Conservation (phyloP, 37 sponge, comb jelly and placozoan genomes). For the Beroe ovata region DNA sequence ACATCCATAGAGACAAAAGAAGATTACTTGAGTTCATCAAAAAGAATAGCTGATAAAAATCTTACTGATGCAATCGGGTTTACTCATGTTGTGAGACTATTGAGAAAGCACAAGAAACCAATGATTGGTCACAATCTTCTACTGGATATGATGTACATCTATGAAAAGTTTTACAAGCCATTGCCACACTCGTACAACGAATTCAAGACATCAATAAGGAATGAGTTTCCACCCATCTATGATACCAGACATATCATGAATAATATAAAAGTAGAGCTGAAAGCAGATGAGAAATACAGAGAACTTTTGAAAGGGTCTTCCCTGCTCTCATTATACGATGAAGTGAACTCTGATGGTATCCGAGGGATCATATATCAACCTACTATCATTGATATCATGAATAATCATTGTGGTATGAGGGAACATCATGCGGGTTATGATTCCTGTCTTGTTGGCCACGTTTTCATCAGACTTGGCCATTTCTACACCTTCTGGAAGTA, state of each 20-base stretch:
- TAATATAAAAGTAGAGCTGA: slow-evolving; percentile 22
- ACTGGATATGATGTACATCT: slow-evolving; percentile 76
- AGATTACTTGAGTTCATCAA: too few species aligned
- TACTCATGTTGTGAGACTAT: slow-evolving; percentile 13
- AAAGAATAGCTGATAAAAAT: not conserved
- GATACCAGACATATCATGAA: slow-evolving; percentile 77
- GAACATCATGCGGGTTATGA: slow-evolving; percentile 56
- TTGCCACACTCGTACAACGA: slow-evolving; percentile 74
- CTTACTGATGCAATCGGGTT: slow-evolving; percentile 24
- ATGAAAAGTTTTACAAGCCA: slow-evolving; percentile 75
- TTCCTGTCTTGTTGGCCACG: slow-evolving; percentile 26
- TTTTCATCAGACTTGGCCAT: slow-evolving; percentile 48
- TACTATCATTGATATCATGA: not conserved
- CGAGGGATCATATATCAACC: slow-evolving; percentile 31
- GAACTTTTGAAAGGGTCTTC: not conserved
- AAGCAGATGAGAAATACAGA: slow-evolving; percentile 25
- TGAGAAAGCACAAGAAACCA: slow-evolving; percentile 70
- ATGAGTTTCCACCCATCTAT: slow-evolving; percentile 74
- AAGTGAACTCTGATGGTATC: not conserved
- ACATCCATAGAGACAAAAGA: not conserved
- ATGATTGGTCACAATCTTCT: slow-evolving; percentile 87
- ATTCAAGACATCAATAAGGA: slow-evolving; percentile 75
- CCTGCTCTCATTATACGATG: slow-evolving; percentile 27
- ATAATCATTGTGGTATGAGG: slow-evolving; percentile 14
- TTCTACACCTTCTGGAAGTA: slow-evolving; percentile 12